A percentile compares a stretch with the other conserved stretches of the same genome.
Conservation (phyloP, 2,888 invertebrate genomes). For the Pemphredon lugubris region DNA sequence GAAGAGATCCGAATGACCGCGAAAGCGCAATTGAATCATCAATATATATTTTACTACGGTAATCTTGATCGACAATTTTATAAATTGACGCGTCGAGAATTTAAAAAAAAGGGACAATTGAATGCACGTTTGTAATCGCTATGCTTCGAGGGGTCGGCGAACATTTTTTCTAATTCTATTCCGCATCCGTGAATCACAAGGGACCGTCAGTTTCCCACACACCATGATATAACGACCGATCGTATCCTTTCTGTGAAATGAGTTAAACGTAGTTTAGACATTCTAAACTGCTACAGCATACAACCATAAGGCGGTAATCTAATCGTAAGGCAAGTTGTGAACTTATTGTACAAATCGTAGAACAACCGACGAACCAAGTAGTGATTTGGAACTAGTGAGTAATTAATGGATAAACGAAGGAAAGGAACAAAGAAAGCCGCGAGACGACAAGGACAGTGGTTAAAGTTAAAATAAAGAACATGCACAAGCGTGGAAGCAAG, state of each 20-base stretch:
- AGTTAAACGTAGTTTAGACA: constrained; percentile 43
- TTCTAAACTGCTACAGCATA: constrained; percentile 43
- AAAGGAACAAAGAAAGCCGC: constrained; percentile 7
- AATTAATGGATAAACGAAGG: constrained; percentile 25
- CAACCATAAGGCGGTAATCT: constrained; percentile 36
- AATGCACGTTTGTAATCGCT: background rate
- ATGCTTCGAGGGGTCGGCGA: constrained; percentile 33
- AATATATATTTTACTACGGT: constrained; percentile 14
- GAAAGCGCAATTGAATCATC: background rate
- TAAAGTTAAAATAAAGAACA: background rate
- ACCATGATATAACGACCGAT: constrained; percentile 28
- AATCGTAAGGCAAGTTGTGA: constrained; percentile 47
- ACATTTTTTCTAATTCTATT: constrained; percentile 19
- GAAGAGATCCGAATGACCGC: constrained; percentile 2
- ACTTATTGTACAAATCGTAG: constrained; percentile 50
- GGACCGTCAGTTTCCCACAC: constrained; percentile 35
- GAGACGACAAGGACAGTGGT: background rate
- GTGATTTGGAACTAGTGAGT: constrained; percentile 32
- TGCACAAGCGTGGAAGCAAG: constrained; percentile 5
- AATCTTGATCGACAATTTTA: background rate
- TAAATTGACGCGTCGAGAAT: too few relatives aligned
- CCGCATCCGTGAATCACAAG: constrained; percentile 19
- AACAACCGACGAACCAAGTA: constrained; percentile 51
- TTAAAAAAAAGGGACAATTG: too few relatives aligned
- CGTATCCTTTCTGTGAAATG: constrained; percentile 34